These are phyloP conservation scores for Charina bottae DNA, from an alignment of 2,113 vertebrate genomes.

Conservation along the genomic window DNA sequence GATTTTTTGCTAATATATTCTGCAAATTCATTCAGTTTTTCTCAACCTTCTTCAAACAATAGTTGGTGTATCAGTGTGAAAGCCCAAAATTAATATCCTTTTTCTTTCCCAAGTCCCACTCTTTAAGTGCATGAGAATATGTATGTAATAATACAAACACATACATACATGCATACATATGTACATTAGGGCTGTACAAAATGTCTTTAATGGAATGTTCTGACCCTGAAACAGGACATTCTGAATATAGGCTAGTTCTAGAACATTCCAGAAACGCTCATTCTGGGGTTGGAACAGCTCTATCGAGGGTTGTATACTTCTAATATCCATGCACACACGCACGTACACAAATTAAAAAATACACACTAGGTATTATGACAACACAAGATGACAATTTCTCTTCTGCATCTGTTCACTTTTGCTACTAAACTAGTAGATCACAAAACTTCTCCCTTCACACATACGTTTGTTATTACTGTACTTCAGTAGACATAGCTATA, in stretches of 20 bases:
- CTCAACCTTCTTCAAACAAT: conserved; percentile 33
- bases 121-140: background rate
- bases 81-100: background rate
- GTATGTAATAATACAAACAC: background rate
- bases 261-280: background rate
- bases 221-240: background rate
- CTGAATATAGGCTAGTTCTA: background rate
- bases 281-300: background rate
- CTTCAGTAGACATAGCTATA: conserved; percentile 81
- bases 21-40: conserved; percentile 40
- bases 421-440: conserved; percentile 72
- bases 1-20: conserved; percentile 20
- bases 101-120: background rate
- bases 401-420: conserved; percentile 66
- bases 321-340: background rate
- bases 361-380: conserved; percentile 24
- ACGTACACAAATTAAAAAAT: background rate
- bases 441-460: conserved; percentile 75
- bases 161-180: background rate
- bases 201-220: background rate
- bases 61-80: background rate
- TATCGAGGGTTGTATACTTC: background rate
- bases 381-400: conserved; percentile 52
- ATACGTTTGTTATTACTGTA: conserved; percentile 81
- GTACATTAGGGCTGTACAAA: background rate